phyloP scores from a whole-genome alignment of 2,113 vertebrate genomes.

The Acanthisitta chloris region DNA sequence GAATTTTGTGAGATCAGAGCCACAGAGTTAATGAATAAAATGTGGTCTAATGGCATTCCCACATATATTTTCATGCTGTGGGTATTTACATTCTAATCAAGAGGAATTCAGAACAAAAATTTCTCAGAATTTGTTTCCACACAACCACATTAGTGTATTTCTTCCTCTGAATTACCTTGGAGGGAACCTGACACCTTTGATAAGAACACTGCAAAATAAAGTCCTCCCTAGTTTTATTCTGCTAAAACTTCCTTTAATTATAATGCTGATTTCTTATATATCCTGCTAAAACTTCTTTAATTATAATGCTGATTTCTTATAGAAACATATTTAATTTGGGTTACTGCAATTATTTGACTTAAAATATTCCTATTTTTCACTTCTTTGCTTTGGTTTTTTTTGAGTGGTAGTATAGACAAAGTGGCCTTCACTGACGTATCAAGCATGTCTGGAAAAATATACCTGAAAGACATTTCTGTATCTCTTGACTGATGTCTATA shows the following conservation, averaged over 20 bases:
- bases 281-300: not conserved
- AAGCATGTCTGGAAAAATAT: not conserved
- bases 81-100: not conserved
- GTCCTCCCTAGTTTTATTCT: not conserved
- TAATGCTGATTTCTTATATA: too few relatives aligned
- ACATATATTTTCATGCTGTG: not conserved
- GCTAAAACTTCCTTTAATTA: too few relatives aligned
- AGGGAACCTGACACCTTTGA: not conserved
- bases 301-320: not conserved
- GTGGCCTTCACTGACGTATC: not conserved
- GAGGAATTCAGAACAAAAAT: not conserved
- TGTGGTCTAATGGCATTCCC: not conserved
- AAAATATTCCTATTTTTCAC: not conserved
- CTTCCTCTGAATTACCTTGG: not conserved
- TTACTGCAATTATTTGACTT: not conserved
- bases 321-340: not conserved
- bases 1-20: not conserved
- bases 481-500: not conserved
- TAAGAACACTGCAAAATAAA: not conserved
- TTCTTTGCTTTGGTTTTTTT: not conserved
- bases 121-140: not conserved
- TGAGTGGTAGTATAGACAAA: not conserved
- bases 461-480: not conserved
- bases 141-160: not conserved
- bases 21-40: not conserved